phyloP scores from a whole-genome alignment of 2,797 vertebrate genomes.

The Danio choprae region DNA sequence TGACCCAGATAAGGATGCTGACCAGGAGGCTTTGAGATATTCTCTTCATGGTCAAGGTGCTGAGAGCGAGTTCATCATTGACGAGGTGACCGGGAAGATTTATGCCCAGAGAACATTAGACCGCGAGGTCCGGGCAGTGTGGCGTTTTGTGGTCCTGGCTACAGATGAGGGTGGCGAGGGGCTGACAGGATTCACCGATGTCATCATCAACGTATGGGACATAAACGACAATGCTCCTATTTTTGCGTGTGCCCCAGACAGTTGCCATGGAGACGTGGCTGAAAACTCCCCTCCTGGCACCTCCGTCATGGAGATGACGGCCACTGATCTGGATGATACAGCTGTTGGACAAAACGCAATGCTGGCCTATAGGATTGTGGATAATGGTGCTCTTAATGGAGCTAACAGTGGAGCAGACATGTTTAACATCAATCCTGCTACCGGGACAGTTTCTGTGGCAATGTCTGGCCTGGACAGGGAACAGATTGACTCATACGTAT shows the following conservation, averaged over 20 bases:
- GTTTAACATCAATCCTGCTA: conserved; percentile 83
- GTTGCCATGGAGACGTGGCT: conserved; percentile 82
- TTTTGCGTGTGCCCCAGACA: conserved; percentile 82
- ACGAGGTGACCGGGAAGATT: conserved; percentile 88
- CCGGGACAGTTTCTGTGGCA: conserved; percentile 82
- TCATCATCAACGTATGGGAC: conserved; percentile 91
- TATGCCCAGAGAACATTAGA: conserved; percentile 85
- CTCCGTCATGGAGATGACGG: conserved; percentile 88
- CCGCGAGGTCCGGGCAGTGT: conserved; percentile 86
- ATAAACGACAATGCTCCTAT: conserved; percentile 88
- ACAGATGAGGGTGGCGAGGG: conserved; percentile 91
- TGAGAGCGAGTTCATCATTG: conserved; percentile 86
- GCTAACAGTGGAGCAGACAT: conserved; percentile 69
- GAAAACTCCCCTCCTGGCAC: conserved; percentile 85
- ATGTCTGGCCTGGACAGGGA: conserved; percentile 84
- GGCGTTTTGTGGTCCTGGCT: conserved; percentile 90
- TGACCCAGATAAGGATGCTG: conserved; percentile 86
- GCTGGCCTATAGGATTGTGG: conserved; percentile 84
- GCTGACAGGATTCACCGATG: conserved; percentile 90
- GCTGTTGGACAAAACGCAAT: conserved; percentile 87
- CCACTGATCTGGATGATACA: conserved; percentile 86
- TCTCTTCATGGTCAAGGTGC: conserved; percentile 90
- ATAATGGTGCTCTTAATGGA: conserved; percentile 72
- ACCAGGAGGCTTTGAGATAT: conserved; percentile 86
- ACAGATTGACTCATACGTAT: conserved; percentile 79